Percentiles rank a stretch among this genome's conserved stretches.
Evolutionary conservation across 2,113 vertebrate genomes (phyloP).

Genomic region (Microcebus griseorufus): DNA sequence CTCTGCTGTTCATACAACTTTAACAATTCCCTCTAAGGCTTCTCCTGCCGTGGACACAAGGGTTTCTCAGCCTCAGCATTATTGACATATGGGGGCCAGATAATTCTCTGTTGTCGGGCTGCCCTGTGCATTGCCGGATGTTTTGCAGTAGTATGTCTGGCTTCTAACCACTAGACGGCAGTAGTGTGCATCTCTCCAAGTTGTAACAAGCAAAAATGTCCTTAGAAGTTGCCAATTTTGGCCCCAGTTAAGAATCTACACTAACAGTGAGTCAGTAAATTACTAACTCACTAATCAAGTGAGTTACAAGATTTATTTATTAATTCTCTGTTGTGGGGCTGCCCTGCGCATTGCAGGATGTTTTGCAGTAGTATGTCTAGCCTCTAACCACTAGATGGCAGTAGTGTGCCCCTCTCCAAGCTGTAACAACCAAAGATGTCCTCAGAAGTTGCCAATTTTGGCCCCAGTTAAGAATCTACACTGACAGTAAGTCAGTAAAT

Average conservation of each 20-base stretch:
- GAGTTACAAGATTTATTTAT: background rate
- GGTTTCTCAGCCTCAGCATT: background rate
- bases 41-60: background rate
- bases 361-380: background rate
- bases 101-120: background rate
- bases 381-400: background rate
- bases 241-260: background rate
- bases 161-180: background rate
- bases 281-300: background rate
- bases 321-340: background rate
- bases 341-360: background rate
- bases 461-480: background rate
- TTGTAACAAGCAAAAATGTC: background rate
- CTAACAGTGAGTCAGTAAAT: background rate
- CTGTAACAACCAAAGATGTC: background rate
- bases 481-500: background rate
- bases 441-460: background rate
- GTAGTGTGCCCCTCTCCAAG: background rate
- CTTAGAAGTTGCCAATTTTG: background rate
- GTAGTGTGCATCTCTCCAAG: no score
- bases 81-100: background rate
- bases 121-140: background rate
- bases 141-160: background rate
- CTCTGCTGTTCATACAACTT: background rate
- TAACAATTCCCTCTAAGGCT: background rate